Conservation (phyloP, 2,113 vertebrate species). For the Garra rufa region DNA sequence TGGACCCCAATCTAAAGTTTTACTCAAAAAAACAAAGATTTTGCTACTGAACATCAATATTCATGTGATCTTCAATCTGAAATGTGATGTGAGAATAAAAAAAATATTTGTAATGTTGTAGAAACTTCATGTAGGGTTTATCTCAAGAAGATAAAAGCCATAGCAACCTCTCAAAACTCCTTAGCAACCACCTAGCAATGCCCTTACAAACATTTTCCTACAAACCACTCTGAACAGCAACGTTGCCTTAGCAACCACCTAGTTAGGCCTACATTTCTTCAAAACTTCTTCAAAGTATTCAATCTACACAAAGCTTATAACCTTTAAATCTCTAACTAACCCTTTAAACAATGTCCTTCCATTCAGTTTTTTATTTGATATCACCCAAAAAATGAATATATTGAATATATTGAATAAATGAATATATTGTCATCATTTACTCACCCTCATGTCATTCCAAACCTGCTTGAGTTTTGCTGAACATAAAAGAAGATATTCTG, state of each 20-base stretch:
- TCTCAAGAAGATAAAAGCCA: not conserved
- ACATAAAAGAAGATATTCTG: too few relatives aligned
- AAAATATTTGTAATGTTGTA: not conserved
- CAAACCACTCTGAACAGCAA: not conserved
- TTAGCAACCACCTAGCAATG: slow-evolving; percentile 16
- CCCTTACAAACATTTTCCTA: not conserved
- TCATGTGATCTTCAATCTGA: slow-evolving; percentile 41
- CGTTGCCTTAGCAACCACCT: not conserved
- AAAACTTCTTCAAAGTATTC: not conserved
- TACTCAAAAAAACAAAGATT: not conserved
- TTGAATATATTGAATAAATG: too few relatives aligned
- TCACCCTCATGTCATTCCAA: too few relatives aligned
- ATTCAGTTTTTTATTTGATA: not conserved
- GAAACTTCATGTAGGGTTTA: too few relatives aligned
- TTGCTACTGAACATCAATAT: slow-evolving; percentile 22
- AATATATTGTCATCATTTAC: too few relatives aligned
- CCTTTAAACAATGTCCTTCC: not conserved
- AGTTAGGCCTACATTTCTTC: not conserved
- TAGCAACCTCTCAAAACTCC: not conserved
- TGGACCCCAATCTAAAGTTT: not conserved
- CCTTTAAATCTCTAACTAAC: not conserved
- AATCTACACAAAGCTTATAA: not conserved
- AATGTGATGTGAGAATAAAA: slow-evolving; percentile 27
- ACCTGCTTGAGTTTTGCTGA: too few relatives aligned
- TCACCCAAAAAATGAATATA: too few relatives aligned